Conservation (phyloP, 2,113 vertebrate genomes). For the Fregetta grallaria region DNA sequence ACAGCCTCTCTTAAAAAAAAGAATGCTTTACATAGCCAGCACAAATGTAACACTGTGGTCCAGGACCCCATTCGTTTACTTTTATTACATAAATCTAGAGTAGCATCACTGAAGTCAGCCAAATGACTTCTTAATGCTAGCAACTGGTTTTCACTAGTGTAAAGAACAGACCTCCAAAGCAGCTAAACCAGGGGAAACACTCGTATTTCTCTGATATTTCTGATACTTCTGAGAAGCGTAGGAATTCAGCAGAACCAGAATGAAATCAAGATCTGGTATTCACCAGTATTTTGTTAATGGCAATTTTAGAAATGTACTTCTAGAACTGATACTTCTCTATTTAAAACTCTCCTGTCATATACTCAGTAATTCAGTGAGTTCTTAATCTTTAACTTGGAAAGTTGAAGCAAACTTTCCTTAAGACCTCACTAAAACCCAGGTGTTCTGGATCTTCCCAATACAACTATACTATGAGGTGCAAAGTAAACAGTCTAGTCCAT, state of each 20-base stretch:
- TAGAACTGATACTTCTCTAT: background rate
- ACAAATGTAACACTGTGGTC: background rate
- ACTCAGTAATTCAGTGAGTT: background rate
- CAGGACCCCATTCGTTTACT: background rate
- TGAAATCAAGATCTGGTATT: background rate
- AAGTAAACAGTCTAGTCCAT: constrained; percentile 70
- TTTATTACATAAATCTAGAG: background rate
- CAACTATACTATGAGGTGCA: constrained; percentile 46
- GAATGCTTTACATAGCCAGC: background rate
- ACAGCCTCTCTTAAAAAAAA: background rate
- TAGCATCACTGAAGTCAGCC: background rate
- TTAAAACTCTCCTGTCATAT: background rate
- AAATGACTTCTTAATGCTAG: background rate
- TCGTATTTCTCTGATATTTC: background rate
- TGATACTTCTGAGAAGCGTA: background rate
- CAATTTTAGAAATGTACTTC: background rate
- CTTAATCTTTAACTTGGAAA: background rate
- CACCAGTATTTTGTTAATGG: background rate
- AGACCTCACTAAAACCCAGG: constrained; percentile 44
- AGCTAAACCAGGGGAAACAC: background rate
- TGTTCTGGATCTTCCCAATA: constrained; percentile 66
- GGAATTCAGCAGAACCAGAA: background rate
- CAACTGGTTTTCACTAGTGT: background rate
- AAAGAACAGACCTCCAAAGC: background rate
- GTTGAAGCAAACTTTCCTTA: background rate